A percentile compares a stretch with the other conserved stretches of the same genome.
phyloP scores from a whole-genome alignment of 2,888 invertebrate genomes.

The Dolomedes plantarius region DNA sequence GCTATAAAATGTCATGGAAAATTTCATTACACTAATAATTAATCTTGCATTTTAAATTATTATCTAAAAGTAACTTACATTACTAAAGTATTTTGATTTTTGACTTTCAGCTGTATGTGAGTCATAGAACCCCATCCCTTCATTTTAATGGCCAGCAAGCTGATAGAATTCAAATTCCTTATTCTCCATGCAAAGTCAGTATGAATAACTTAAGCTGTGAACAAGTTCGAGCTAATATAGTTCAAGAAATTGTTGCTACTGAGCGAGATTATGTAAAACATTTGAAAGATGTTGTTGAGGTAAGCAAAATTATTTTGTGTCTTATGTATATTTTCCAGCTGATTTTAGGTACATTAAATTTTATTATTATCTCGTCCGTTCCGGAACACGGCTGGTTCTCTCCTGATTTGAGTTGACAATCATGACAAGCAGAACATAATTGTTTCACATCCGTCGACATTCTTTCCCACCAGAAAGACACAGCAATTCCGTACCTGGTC shows the following conservation, averaged over 20 bases:
- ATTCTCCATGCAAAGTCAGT: slow-evolving; percentile 72
- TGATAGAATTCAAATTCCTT: slow-evolving; percentile 52
- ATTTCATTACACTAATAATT: no score
- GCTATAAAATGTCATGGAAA: no score
- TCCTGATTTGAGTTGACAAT: no score
- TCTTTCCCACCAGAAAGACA: no score
- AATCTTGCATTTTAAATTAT: no score
- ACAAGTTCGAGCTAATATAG: slow-evolving; percentile 81
- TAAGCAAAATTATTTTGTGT: slow-evolving; percentile 70
- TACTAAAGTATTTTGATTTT: no score
- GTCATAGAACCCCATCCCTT: slow-evolving; percentile 57
- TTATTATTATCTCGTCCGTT: no score
- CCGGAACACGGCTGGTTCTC: no score
- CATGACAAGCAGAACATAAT: no score
- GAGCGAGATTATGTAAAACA: slow-evolving; percentile 90
- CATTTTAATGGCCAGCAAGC: slow-evolving; percentile 56
- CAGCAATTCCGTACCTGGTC: no score
- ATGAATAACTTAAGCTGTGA: slow-evolving; percentile 78
- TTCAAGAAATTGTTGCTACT: slow-evolving; percentile 88
- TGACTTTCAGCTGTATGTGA: slow-evolving; percentile 55
- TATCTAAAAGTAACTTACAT: no score
- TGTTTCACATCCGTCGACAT: no score
- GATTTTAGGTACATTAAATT: neutral
- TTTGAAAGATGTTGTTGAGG: slow-evolving; percentile 81
- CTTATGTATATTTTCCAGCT: neutral